phyloP scores from a whole-genome alignment of 2,888 invertebrate species.

The Allacma fusca region DNA sequence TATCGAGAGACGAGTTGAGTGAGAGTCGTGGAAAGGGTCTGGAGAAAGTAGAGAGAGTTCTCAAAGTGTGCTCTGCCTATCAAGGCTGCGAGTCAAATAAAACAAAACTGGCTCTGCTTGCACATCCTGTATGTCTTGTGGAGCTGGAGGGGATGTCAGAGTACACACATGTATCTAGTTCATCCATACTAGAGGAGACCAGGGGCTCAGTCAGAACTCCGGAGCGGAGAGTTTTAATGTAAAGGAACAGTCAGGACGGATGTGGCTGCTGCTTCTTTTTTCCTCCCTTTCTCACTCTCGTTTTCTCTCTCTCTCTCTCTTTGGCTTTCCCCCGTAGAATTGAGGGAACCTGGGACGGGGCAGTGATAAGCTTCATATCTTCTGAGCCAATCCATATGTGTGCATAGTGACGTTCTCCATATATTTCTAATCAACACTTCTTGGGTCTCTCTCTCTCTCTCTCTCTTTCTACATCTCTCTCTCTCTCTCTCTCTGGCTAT shows the following conservation, averaged over 20 bases:
- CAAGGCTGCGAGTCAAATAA: slow-evolving; percentile 2
- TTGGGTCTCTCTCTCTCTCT: too few relatives aligned
- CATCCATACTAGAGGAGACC: neutral
- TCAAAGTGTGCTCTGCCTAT: neutral
- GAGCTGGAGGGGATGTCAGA: neutral
- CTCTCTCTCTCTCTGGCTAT: too few relatives aligned
- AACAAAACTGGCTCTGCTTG: neutral
- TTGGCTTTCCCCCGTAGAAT: neutral
- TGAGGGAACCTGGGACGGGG: neutral
- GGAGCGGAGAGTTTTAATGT: neutral
- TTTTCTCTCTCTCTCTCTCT: slow-evolving; percentile 24
- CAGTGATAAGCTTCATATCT: neutral
- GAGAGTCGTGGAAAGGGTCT: too few relatives aligned
- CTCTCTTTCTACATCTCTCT: too few relatives aligned
- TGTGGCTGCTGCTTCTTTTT: neutral
- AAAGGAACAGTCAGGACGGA: neutral
- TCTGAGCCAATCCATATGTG: neutral
- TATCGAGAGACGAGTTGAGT: too few relatives aligned
- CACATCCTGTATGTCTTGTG: neutral
- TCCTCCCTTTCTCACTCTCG: slow-evolving; percentile 5
- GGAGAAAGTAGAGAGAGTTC: neutral
- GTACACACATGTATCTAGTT: too few relatives aligned
- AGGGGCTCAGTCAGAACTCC: neutral
- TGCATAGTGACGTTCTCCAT: neutral
- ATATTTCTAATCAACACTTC: slow-evolving; percentile 1